Evolutionary conservation across 2,888 invertebrate species (phyloP), one percentile per base, ranked within the genome.

Genomic region (Oegoconia quadripuncta): DNA sequence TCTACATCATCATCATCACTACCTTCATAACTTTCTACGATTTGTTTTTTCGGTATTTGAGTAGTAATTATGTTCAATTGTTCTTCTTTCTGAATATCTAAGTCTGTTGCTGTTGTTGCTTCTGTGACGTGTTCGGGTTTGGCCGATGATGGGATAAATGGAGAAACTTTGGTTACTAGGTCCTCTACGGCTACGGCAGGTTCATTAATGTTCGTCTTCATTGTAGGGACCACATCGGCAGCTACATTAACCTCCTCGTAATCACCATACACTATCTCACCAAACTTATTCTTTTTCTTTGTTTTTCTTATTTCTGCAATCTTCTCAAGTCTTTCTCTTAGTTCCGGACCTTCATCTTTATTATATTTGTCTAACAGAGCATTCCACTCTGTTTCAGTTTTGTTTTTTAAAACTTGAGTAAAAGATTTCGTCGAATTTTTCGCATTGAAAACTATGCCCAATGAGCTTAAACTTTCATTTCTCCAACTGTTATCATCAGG

Each of bases 401-500:
- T 86, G 39, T 81, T 83, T 54, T 78, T 86, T 12, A 86, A 55
- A 12, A 87, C 82, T 62, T 84, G 70, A 37, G 79, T 84, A 43
- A 83, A 80, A 13, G 82, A 76, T 53, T 82, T 87, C 1, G 87
- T 72, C 9, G 84, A 75, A 49, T 82, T 83, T 44, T 81, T 84
- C 0, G 82, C 75, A 48, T 86, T 86, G 42, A 84, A 86, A 11
- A 86, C 84, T n/a, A 87, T 86, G 16, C 87, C 87, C 23, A 83
- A 42, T 3, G 81, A 83, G 47, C 78, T 86, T 28, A 87, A 73
- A 44, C 87, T 86, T 59, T 86, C 83, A 44, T 86, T 87, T 57
- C 87, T 72, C 87, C 87, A 87, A 43, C 82, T 84, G 41, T 84
- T 84, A 42, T 87, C 87, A 37, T 87, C 86, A 0, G 86, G 87